Evolutionary conservation across 2,797 vertebrate genomes (phyloP), one percentile per base, ranked within the genome.

Genomic region (Calcarius lapponicus): DNA sequence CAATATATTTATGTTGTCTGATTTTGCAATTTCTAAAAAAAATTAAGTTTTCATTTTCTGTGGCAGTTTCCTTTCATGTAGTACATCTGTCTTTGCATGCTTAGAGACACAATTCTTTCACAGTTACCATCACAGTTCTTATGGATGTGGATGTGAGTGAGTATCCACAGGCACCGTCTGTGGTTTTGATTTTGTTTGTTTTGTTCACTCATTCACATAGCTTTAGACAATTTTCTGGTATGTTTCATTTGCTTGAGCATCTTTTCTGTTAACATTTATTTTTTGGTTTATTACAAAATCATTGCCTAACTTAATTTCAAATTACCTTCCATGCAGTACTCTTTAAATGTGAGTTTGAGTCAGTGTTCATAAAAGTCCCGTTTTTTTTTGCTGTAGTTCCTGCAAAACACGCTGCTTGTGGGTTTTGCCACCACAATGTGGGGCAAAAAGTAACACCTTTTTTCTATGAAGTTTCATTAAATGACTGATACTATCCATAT

Each of bases 41-140:
- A 6, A 16, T 0, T 5, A 16, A 17, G 14, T 86, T 86, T 91
- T 71, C 4, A 32, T 66, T 93, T 93, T 93, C 53, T 86, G 45
- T 80, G 57, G 21, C 80, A 54, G 73, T 95, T 80, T 90, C 13
- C 34, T 93, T 95, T 95, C 65, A 36, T 90, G 56, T 86, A 26
- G 36, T 86, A 75, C 76, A 69, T 92, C 34, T 94, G 40, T 92
- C 69, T 92, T 89, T 95, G 80, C 32, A 66, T 94, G 73, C 50
- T 47, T 78, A 84, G 60, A 79, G 73, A 61, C 67, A 34, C 84
- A 87, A 5, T 89, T 92, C 40, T 48, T 93, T 53, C 93, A 61
- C 66, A 86, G 90, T 96, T 96, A 56, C 79, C 50, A 48, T 95
- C 73, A 70, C 82, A 74, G 75, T 74, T 95, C 88, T 90, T 78